Conservation (phyloP, 2,797 vertebrate genomes). For the Saxicola maurus region DNA sequence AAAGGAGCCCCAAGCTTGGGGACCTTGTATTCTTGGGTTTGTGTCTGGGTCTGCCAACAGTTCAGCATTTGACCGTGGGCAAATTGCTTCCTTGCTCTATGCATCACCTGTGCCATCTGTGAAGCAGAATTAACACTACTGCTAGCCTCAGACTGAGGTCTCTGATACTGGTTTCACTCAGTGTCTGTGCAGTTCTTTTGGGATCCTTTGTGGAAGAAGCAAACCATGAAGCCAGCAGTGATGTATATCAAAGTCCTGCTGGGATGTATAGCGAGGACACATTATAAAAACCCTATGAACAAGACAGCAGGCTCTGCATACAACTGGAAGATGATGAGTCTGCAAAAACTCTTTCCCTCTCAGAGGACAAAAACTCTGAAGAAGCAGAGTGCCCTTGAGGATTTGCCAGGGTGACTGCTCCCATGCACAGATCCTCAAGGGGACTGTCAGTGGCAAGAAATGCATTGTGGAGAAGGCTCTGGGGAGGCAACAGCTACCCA, state of each 20-base stretch:
- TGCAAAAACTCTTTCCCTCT: neutral
- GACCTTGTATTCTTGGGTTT: neutral
- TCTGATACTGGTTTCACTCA: neutral
- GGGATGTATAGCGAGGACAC: accelerated
- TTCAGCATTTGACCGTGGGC: neutral
- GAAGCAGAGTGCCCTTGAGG: neutral
- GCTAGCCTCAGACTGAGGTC: neutral
- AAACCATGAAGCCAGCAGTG: neutral
- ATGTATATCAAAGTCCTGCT: neutral
- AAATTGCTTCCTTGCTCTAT: neutral
- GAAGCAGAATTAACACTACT: neutral
- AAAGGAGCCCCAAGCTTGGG: neutral
- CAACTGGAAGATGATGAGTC: neutral
- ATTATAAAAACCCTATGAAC: neutral
- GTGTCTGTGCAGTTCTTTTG: constrained; percentile 12
- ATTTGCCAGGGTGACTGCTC: neutral
- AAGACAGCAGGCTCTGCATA: neutral
- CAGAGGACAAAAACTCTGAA: neutral
- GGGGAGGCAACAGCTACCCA: neutral
- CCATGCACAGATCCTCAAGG: neutral
- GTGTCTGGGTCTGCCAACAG: neutral
- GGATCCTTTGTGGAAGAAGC: constrained; percentile 44
- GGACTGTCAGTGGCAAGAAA: neutral
- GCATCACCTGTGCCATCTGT: neutral
- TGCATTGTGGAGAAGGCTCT: neutral